Evolutionary conservation across 2,888 invertebrate genomes (phyloP).

Genomic region (Sinopyrophorus schimmeli): DNA sequence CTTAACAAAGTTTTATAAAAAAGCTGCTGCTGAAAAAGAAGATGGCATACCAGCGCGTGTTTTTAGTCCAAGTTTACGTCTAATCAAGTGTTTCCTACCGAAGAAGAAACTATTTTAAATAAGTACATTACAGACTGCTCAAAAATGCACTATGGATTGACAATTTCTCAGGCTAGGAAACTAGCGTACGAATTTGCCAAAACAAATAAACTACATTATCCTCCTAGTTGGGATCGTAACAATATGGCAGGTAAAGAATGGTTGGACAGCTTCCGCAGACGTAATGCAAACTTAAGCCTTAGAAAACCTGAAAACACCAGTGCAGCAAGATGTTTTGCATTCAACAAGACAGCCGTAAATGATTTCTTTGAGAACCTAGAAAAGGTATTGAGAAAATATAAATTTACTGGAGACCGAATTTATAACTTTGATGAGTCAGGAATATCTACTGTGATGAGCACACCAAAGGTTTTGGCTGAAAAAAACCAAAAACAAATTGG

Average conservation of each 20-base stretch:
- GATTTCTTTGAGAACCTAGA: constrained; percentile 36
- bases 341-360: constrained; percentile 38
- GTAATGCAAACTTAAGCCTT: constrained; percentile 31
- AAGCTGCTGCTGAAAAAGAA: constrained; percentile 1
- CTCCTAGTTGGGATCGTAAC: constrained; percentile 27
- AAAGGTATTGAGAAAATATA: constrained; percentile 15
- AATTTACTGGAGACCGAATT: constrained; percentile 33
- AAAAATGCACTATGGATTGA: constrained; percentile 35
- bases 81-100: constrained; percentile 29
- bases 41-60: too few relatives aligned
- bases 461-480: constrained; percentile 35
- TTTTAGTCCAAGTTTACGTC: constrained; percentile 24
- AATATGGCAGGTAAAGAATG: constrained; percentile 37
- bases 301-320: constrained; percentile 41
- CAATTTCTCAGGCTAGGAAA: constrained; percentile 27
- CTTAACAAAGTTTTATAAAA: constrained; percentile 20
- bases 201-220: constrained; percentile 18
- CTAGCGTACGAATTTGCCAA: constrained; percentile 36
- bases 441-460: constrained; percentile 37
- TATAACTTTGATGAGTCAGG: constrained; percentile 39
- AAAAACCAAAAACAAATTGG: constrained; percentile 35
- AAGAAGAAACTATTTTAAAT: constrained; percentile 28
- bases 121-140: constrained; percentile 26
- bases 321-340: constrained; percentile 36
- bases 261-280: constrained; percentile 30